Evolutionary conservation across 2,888 invertebrate species (phyloP), one percentile per base, ranked within the genome.

Genomic region (Epistrophe grossulariae): DNA sequence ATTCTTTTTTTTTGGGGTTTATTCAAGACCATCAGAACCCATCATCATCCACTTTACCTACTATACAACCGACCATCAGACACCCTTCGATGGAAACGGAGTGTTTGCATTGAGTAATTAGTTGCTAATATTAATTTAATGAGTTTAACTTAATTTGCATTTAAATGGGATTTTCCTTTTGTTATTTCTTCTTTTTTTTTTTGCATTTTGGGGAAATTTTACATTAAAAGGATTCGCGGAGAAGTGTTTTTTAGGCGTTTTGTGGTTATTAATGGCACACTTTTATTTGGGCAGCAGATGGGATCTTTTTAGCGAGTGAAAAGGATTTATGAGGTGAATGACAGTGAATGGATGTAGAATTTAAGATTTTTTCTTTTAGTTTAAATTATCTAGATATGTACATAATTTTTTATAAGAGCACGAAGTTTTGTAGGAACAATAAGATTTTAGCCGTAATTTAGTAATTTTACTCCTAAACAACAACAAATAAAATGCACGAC

Each of bases 101-200:
- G 81, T 77, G 77, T 78, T 81, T 85, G 85, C 79, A 74, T 79
- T 82, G 85, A 82, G 85, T 87, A 87, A 87, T 87, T 87, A 87
- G 85, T 87, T 87, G 83, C 85, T 87, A 87, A 87, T 87, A 87
- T 87, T 87, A 87, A 82, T 87, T 87, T 82, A 87, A 87, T 87
- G 85, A 87, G 85, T 82, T 87, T 82, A 73, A 87, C 82, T 87
- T 87, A 87, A 87, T 87, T 87, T 87, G 82, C 85, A 87, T 87
- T 87, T 87, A 74, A 87, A 87, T 87, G 82, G 71, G 64, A 71
- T 79, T 79, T 66, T 71, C 24, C 52, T 43, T 55, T 57, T 57
- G 31, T 52, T n/a, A 17, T 15, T 66, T 35, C 24, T 24, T 24
- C 17, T 82, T 70, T 52, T 10, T 66, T 66, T 66, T 77, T 52